Base-by-base conservation (phyloP, 2,113 vertebrate genomes). In the Myrmecophaga tridactyla region DNA sequence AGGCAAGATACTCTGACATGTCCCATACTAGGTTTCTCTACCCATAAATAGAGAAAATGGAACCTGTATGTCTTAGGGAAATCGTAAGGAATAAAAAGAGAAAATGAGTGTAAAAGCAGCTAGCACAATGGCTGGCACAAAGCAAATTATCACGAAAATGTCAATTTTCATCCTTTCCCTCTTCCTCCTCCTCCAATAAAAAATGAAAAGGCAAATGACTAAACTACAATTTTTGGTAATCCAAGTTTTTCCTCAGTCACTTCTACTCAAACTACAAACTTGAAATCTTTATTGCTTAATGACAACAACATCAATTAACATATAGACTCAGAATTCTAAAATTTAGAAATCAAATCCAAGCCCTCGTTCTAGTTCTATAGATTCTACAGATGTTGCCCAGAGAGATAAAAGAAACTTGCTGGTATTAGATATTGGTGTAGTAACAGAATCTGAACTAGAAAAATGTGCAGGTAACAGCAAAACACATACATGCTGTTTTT, bases 41-140 rank as follows among this genome's bases (percentile, higher is more conserved):
- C 60, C 23, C 78, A 36, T 75, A 88, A 73, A 75, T 5, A 58
- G 41, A 94, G 53, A 83, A 96, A 96, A 94, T 77, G 67, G 72
- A 20, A 58, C 27, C 56, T 69, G 4, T 9, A 25, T 21, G 53
- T 67, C 75, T 84, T 27, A 58, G 14, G 39, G 25, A 48, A 78
- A 75, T 29, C 63, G 7, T 17, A 85, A 73, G 63, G 21, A 51
- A 43, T 34, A 76, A 77, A 43, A 90, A 21, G n/a, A 53, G 34
- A 78, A 96, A 63, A 72, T 41, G 20, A 15, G 1, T 58, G 7
- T 20, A 46, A 58, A 81, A n/a, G n/a, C 1, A 4, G 53, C 41
- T 34, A 86, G 78, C 21, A 67, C 34, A 18, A 36, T 18, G 11
- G 11, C 75, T 58, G 58, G 67, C 5, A 89, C 29, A 75, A 72